Base-by-base conservation (phyloP, 1,140 invertebrate species). In the Trichonephila clavata region DNA sequence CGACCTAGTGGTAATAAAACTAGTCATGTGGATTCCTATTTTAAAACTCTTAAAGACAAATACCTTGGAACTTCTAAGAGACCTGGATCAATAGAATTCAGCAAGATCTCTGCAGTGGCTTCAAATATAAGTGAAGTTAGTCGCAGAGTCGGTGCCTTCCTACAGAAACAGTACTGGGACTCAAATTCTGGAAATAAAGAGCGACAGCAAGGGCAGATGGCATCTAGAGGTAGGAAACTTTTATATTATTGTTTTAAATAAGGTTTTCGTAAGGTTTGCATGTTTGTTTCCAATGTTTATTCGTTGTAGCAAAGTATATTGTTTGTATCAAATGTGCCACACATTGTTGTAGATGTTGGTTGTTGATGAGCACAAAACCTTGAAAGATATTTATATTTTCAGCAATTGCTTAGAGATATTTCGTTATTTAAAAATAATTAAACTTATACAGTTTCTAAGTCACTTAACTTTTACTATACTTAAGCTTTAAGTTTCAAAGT, bases 151-250 rank as follows among this genome's bases (percentile, higher is more conserved):
- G 92, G 92, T 2, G 86, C 63, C 6, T 93, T 93, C 21, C 57
- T 93, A n/a, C 83, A 93, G 24, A 80, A 93, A 5, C 92, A 93
- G 14, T 93, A 93, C 21, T 87, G 92, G 92, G 92, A 93, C n/a
- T 60, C 84, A 7, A 86, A 86, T 27, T 21, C 50, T 18, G 68
- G 68, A 21, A 68, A 68, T 13, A 57, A 91, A 59, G 24, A 87
- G 14, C 65, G 43, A 1, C n/a, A n/a, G 1, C 65, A 87, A 61
- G 68, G 80, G 2, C 24, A 71, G 14, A 59, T 93, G 50, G 60
- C 87, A 0, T 81, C 92, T 16, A 80, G 86, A 80, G 92, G 92
- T 93, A 80, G 80, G 92, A 14, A 24, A 32, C 2, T 7, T n/a
- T 84, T 57, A 4, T 84, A 77, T 18, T 8, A 20, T 21, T 18